Conservation (phyloP, 2,888 invertebrate genomes). For the Gastrophysa polygoni region DNA sequence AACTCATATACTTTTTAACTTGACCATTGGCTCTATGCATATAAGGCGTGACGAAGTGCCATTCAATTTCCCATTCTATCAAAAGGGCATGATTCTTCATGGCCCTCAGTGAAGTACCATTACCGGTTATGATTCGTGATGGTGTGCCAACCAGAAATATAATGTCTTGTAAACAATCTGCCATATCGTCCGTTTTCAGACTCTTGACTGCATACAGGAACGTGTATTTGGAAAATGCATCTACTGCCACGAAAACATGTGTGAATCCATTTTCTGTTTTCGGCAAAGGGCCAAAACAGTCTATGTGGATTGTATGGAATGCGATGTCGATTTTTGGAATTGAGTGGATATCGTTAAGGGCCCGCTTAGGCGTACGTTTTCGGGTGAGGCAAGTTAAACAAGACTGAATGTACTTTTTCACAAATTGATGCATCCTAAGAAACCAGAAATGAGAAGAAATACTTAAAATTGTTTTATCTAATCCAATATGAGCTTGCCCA, state of each 20-base stretch:
- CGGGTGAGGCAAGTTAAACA: neutral
- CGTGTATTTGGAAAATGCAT: neutral
- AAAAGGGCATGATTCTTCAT: too few relatives aligned
- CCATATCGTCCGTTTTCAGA: constrained; percentile 1
- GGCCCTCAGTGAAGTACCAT: too few relatives aligned
- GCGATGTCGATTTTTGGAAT: too few relatives aligned
- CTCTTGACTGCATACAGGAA: neutral
- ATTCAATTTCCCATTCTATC: too few relatives aligned
- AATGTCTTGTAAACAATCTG: neutral
- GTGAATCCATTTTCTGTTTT: constrained; percentile 4
- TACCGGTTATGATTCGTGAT: too few relatives aligned
- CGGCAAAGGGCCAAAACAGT: constrained; percentile 1
- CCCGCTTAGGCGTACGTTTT: neutral
- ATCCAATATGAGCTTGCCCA: neutral
- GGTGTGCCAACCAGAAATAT: neutral
- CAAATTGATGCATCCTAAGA: neutral
- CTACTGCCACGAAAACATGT: constrained; percentile 7
- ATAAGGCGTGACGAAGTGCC: too few relatives aligned
- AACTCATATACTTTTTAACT: too few relatives aligned
- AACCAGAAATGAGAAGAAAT: constrained; percentile 1
- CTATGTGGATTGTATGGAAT: neutral
- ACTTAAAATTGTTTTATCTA: neutral
- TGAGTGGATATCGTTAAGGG: too few relatives aligned
- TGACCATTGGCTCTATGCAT: too few relatives aligned
- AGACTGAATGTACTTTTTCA: neutral